Evolutionary conservation across 1,140 invertebrate genomes (phyloP), one percentile per base, ranked within the genome.

Genomic region (Agrypnia vestita): DNA sequence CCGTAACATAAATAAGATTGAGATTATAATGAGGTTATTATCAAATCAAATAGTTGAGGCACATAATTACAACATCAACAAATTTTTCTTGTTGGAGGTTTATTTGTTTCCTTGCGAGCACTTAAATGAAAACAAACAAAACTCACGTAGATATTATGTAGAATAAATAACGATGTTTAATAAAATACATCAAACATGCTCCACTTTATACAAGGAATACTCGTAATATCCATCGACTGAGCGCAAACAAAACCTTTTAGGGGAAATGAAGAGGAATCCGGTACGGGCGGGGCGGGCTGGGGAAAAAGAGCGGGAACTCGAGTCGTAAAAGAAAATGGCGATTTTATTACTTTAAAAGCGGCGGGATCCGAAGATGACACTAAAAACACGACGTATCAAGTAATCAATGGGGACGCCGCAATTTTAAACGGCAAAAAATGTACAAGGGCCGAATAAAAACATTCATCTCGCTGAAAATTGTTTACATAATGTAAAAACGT

Each of bases 291-390:
- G 19, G 47, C 49, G 17, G 61, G 25, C 3, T 11, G 46, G 47
- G 47, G 47, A 25, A 71, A 59, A 59, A 67, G 62, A 67, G 67
- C 67, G 47, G 51, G 67, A 71, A 71, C 67, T 71, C 49, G 11
- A 71, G 67, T 71, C 67, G 67, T 71, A 71, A 71, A 71, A 71
- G 67, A 71, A 71, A 71, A 71, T 71, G 67, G 67, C 67, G 51
- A 71, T 71, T 71, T 71, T 71, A 71, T 71, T 71, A 71, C 67
- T 71, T 71, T 71, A 71, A 71, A 71, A 71, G 67, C 67, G 67
- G 67, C 67, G 47, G 43, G 17, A 49, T 47, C 67, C 67, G 46
- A 71, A 71, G 67, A 71, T 71, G 67, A 71, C 67, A 71, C 67
- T 71, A 71, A 71, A 64, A 71, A 71, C 67, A 71, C 67, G 67